These are phyloP conservation scores for Halyomorpha halys DNA, from an alignment of 1,140 invertebrate genomes.

Conservation along the genomic window DNA sequence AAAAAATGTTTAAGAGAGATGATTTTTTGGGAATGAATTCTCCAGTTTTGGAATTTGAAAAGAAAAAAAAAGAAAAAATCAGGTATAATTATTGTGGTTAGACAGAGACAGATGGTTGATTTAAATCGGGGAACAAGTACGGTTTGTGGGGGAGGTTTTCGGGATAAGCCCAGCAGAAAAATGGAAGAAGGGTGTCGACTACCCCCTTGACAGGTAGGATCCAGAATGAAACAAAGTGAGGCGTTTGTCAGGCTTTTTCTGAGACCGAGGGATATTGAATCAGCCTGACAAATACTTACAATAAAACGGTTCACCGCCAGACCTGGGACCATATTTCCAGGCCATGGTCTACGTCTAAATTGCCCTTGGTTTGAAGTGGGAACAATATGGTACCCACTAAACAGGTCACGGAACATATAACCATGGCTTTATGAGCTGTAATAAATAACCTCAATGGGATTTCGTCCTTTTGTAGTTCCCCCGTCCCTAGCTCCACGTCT, in stretches of 20 bases:
- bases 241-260: conserved; percentile 14
- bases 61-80: too few relatives aligned
- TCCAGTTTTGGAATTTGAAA: too few relatives aligned
- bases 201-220: conserved; percentile 9
- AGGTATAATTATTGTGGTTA: too few relatives aligned
- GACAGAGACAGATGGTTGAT: too few relatives aligned
- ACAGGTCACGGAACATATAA: conserved; percentile 19
- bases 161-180: neutral
- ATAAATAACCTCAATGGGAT: conserved; percentile 11
- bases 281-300: conserved; percentile 16
- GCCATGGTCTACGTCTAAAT: neutral
- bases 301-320: conserved; percentile 12
- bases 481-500: neutral
- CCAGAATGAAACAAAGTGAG: conserved; percentile 11
- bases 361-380: conserved; percentile 5
- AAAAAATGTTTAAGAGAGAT: too few relatives aligned
- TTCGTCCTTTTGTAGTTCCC: neutral
- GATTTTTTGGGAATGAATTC: too few relatives aligned
- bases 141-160: neutral
- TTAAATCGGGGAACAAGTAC: neutral
- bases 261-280: conserved; percentile 7
- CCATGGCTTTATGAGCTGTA: conserved; percentile 10
- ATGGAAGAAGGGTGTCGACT: neutral
- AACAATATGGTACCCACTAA: conserved; percentile 13
- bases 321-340: conserved; percentile 5